A percentile compares a stretch with the other conserved stretches of the same genome.
phyloP scores from a whole-genome alignment of 1,140 invertebrate species.

The Drosophila tsacasi region DNA sequence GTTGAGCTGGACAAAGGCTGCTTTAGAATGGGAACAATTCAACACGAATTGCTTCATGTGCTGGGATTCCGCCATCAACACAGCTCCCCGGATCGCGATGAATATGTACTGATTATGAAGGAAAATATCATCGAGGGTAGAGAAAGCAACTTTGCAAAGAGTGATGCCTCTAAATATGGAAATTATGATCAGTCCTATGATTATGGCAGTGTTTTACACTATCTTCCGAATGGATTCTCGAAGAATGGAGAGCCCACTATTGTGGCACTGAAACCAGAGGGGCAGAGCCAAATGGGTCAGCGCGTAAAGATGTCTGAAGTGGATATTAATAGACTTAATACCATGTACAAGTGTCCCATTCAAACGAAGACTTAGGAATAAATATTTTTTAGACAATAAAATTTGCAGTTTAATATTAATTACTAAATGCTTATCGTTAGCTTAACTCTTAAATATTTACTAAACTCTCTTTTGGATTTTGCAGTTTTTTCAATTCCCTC shows the following conservation, averaged over 20 bases:
- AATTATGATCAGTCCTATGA: conserved; percentile 87
- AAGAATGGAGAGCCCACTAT: conserved; percentile 90
- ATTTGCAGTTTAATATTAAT: background rate
- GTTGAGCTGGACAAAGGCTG: conserved; percentile 56
- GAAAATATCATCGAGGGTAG: conserved; percentile 88
- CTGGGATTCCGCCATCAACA: conserved; percentile 91
- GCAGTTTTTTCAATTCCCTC: background rate
- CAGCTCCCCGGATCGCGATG: conserved; percentile 89
- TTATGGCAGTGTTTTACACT: conserved; percentile 89
- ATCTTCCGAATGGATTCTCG: conserved; percentile 89
- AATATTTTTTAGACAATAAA: background rate
- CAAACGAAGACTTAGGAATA: conserved; percentile 21
- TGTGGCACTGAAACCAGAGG: conserved; percentile 83
- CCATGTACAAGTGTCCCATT: conserved; percentile 86
- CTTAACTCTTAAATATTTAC: background rate
- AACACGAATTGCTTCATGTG: conserved; percentile 89
- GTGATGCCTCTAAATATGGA: conserved; percentile 72
- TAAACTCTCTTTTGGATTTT: background rate
- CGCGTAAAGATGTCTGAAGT: conserved; percentile 85
- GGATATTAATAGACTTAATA: conserved; percentile 86
- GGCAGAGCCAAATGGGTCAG: conserved; percentile 85
- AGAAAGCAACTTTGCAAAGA: conserved; percentile 87
- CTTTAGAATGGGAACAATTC: conserved; percentile 86
- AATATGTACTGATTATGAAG: conserved; percentile 88
- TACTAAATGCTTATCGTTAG: background rate